These are phyloP conservation scores for Orientallactaga sibirica DNA, from an alignment of 2,797 vertebrate genomes.

Conservation along the genomic window DNA sequence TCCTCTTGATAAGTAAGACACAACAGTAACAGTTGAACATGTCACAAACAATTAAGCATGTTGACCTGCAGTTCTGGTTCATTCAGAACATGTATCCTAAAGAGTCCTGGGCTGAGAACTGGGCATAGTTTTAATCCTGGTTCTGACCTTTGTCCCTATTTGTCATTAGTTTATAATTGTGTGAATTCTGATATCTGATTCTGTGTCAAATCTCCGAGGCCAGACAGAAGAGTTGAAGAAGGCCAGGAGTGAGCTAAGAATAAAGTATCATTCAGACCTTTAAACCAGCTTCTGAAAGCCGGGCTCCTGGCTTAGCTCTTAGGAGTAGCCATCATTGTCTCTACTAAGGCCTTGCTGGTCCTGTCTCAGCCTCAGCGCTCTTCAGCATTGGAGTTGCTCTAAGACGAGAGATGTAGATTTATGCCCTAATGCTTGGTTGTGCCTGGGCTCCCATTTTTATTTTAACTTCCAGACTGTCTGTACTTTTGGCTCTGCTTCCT, in stretches of 20 bases:
- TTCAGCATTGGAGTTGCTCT: not conserved
- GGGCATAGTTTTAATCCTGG: not conserved
- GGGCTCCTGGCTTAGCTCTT: not conserved
- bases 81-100: not conserved
- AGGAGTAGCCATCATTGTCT: not conserved
- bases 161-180: slow-evolving; percentile 30
- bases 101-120: not conserved
- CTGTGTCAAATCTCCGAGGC: slow-evolving; percentile 2
- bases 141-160: not conserved
- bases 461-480: not conserved
- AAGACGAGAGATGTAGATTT: not conserved
- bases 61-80: not conserved
- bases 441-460: not conserved
- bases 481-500: not conserved
- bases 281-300: slow-evolving; percentile 18
- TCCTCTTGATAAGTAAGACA: not conserved
- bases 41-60: not conserved
- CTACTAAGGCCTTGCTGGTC: not conserved
- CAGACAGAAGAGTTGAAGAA: slow-evolving; percentile 15
- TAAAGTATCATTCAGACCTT: not conserved
- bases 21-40: not conserved
- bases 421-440: not conserved
- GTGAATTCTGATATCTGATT: slow-evolving; percentile 43
- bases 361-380: not conserved
- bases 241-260: not conserved